Evolutionary conservation across 37 sponge, comb jelly and placozoan genomes (phyloP).

Genomic region (Oopsacas minuta): DNA sequence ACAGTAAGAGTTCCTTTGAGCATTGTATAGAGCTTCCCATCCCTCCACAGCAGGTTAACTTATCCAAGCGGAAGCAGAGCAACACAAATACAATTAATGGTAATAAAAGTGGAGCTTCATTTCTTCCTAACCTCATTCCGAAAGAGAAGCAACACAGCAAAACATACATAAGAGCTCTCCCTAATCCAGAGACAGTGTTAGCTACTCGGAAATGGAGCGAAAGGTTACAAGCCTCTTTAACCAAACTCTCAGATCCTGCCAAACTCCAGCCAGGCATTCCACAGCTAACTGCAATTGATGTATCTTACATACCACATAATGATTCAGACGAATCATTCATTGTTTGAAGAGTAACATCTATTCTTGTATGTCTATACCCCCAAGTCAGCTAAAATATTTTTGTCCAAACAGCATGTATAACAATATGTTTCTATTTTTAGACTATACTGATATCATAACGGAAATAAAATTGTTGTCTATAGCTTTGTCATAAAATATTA

Average conservation of each 20-base stretch:
- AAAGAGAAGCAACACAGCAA: neutral
- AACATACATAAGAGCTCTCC: neutral
- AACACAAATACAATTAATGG: neutral
- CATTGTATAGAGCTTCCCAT: neutral
- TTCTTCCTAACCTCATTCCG: neutral
- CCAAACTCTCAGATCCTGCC: neutral
- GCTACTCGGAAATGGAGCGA: neutral
- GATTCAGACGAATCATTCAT: constrained; percentile 5
- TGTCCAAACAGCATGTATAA: too few species aligned
- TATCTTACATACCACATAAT: neutral
- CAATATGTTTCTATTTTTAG: too few species aligned
- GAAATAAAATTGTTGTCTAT: too few species aligned
- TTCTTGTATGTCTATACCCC: neutral
- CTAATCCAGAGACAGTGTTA: neutral
- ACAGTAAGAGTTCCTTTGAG: neutral
- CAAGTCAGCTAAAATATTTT: too few species aligned
- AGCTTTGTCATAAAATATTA: too few species aligned
- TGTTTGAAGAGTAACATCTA: neutral
- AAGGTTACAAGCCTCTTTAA: neutral
- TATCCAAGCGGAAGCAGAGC: neutral
- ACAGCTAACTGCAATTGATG: neutral
- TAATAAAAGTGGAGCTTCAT: neutral
- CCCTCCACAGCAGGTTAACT: neutral
- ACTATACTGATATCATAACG: too few species aligned
- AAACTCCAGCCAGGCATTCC: neutral